Evolutionary conservation across 2,113 vertebrate genomes (phyloP), one percentile per base, ranked within the genome.

Genomic region (Porphyrio hochstetteri): DNA sequence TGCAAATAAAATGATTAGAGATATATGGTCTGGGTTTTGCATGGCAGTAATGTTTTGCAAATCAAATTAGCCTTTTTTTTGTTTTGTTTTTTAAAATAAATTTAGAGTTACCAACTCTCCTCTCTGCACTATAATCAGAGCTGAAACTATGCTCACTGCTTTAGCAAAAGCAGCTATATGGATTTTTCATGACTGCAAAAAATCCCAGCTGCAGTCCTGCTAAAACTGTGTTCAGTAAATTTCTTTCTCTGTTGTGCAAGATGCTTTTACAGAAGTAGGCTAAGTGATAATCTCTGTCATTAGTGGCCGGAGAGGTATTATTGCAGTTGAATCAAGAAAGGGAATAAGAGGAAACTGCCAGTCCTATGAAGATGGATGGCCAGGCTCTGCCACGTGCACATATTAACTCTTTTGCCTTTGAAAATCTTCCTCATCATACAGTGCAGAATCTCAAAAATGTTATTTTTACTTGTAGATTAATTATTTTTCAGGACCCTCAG

Each of bases 1-100:
- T 78, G 19, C 17, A 67, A 90, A 65, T 27, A 36, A 74, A 77
- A 74, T 16, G 8, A 16, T 19, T 28, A 42, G 46, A 48, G 11
- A 38, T 42, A 72, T 4, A 11, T 61, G 27, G 8, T 25, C 24
- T 21, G 7, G 5, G 3, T n/a, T 77, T 86, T 91, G 29, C 20
- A 81, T 19, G 11, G 7, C 9, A 90, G 9, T 2, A 64, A 3
- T 7, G 2, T 38, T 72, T 93, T 77, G 19, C 44, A 80, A 93
- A 93, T 35, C 17, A 92, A 93, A 36, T 1, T 28, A 40, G 16
- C 2, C 4, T 3, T 48, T 2, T 12, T 16, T 10, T 52, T 44
- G 2, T 27, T 23, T 44, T 61, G 9, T 3, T 75, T 65, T 42
- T 16, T 16, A 3, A 3, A 42, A 33, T 29, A 1, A 42, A 0